A percentile compares a stretch with the other conserved stretches of the same genome.
Evolutionary conservation across 2,888 invertebrate genomes (phyloP).

Genomic region (Iphiclides podalirius): DNA sequence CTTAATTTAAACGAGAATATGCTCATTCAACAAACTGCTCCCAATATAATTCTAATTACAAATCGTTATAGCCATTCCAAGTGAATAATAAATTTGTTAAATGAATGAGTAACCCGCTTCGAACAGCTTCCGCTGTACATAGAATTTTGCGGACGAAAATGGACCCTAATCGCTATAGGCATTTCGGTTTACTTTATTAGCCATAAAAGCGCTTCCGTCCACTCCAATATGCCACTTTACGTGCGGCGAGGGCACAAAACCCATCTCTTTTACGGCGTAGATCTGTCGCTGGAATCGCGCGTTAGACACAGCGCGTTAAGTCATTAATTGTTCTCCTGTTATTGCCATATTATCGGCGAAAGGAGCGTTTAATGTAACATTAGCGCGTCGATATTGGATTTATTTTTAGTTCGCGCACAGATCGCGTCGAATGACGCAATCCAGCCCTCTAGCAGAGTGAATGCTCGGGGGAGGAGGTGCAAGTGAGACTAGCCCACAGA

Average conservation of each 20-base stretch:
- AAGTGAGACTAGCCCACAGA: too few relatives aligned
- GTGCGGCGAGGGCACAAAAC: background rate
- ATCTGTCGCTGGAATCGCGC: background rate
- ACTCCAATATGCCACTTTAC: slow-evolving; percentile 24
- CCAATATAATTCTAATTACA: too few relatives aligned
- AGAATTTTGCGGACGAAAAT: background rate
- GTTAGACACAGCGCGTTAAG: slow-evolving; percentile 8
- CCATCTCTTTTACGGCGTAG: slow-evolving; percentile 43
- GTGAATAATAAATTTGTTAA: too few relatives aligned
- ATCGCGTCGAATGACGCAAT: too few relatives aligned
- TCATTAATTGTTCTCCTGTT: slow-evolving; percentile 18
- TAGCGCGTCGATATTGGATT: slow-evolving; percentile 18
- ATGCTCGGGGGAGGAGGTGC: too few relatives aligned
- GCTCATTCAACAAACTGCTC: too few relatives aligned
- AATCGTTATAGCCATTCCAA: too few relatives aligned
- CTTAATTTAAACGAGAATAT: too few relatives aligned
- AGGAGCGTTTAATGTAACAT: slow-evolving; percentile 17
- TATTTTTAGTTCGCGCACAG: too few relatives aligned
- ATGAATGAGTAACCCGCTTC: too few relatives aligned
- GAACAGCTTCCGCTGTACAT: background rate
- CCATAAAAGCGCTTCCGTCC: slow-evolving; percentile 3
- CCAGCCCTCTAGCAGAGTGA: too few relatives aligned
- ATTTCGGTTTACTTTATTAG: slow-evolving; percentile 3
- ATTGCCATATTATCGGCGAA: slow-evolving; percentile 10
- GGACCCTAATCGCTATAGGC: background rate